phyloP scores from a whole-genome alignment of 2,888 invertebrate genomes.

The Trisateles emortualis region DNA sequence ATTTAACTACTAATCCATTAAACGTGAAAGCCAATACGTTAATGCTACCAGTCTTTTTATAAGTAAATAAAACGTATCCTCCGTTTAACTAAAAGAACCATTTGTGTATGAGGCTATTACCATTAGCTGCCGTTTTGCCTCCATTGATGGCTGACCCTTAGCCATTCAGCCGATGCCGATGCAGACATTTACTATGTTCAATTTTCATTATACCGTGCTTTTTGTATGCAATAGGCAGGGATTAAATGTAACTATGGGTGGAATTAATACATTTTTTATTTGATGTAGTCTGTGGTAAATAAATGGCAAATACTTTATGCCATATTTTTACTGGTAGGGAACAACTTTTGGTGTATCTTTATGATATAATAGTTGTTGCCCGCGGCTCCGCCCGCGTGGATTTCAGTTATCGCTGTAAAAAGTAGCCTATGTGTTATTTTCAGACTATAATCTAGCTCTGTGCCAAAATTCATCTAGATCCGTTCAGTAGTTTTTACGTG shows the following conservation, averaged over 20 bases:
- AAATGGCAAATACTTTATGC: conserved; percentile 2
- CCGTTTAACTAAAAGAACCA: conserved; percentile 49
- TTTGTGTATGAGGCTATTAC: conserved; percentile 57
- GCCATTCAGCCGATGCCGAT: conserved; percentile 43
- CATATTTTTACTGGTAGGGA: too few relatives aligned
- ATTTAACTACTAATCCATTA: neutral
- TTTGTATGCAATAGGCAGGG: conserved; percentile 26
- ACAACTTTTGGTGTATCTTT: too few relatives aligned
- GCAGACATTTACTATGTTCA: conserved; percentile 45
- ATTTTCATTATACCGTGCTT: conserved; percentile 45
- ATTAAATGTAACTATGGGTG: conserved; percentile 20
- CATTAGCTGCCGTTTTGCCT: conserved; percentile 48
- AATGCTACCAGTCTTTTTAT: conserved; percentile 42
- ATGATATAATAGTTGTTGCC: too few relatives aligned
- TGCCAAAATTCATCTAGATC: too few relatives aligned
- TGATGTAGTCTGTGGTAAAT: conserved; percentile 4
- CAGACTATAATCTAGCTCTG: too few relatives aligned
- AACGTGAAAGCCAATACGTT: conserved; percentile 22
- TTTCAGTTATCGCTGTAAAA: too few relatives aligned
- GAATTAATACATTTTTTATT: conserved; percentile 27
- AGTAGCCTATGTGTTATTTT: too few relatives aligned
- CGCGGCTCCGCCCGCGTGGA: too few relatives aligned
- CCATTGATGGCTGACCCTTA: conserved; percentile 49
- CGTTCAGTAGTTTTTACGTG: too few relatives aligned
- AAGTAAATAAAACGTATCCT: conserved; percentile 44